Percentiles rank a stretch among this genome's conserved stretches.
These are phyloP conservation scores for Paraescarpia echinospica DNA, from an alignment of 1,140 invertebrate species.

Conservation along the genomic window DNA sequence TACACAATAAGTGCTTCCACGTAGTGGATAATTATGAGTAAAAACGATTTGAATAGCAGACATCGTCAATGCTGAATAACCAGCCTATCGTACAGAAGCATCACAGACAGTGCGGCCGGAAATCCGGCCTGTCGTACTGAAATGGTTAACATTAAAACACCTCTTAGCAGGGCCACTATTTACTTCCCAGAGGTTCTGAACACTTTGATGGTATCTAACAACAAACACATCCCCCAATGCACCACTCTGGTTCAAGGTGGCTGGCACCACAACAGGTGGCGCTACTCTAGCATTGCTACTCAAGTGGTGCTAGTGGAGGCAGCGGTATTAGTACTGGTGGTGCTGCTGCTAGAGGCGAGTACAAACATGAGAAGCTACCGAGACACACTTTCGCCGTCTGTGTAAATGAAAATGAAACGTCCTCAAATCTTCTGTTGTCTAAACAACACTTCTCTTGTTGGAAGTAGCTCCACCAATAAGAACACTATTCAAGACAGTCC, in stretches of 20 bases:
- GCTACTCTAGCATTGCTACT: neutral
- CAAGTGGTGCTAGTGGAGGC: neutral
- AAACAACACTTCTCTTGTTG: neutral
- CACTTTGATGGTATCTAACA: neutral
- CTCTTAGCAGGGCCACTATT: neutral
- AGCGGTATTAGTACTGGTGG: too few species aligned
- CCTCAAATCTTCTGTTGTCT: neutral
- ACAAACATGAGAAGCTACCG: neutral
- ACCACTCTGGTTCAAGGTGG: neutral
- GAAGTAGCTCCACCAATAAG: neutral
- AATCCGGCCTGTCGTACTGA: too few species aligned
- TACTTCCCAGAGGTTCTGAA: neutral
- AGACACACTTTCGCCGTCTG: neutral
- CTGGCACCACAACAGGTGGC: neutral
- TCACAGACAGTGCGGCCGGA: too few species aligned
- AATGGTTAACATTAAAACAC: neutral
- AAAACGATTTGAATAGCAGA: too few species aligned
- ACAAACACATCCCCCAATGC: too few species aligned
- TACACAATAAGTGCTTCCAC: too few species aligned
- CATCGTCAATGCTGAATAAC: too few species aligned
- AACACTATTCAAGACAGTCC: neutral
- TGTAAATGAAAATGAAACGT: neutral
- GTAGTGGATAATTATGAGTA: too few species aligned
- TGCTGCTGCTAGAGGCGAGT: too few species aligned
- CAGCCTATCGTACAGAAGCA: too few species aligned